phyloP scores from a whole-genome alignment of 2,888 invertebrate species.

The Cryptocephalus moraei region DNA sequence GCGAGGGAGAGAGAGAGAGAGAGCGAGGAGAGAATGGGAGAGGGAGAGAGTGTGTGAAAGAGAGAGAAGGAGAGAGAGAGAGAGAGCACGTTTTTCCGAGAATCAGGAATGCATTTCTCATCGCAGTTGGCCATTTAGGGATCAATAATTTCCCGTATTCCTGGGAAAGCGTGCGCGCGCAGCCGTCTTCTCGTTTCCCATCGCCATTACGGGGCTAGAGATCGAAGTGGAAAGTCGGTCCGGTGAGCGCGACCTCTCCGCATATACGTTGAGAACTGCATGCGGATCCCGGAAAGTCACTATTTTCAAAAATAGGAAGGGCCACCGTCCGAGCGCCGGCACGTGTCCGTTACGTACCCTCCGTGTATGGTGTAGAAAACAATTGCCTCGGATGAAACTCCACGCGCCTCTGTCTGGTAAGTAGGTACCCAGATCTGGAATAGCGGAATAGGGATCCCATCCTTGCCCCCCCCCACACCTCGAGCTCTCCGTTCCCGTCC shows the following conservation, averaged over 20 bases:
- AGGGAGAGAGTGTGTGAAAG: too few species aligned
- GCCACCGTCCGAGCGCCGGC: too few species aligned
- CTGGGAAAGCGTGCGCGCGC: slow-evolving; percentile 31
- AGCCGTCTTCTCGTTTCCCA: slow-evolving; percentile 17
- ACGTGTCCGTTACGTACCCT: slow-evolving; percentile 6
- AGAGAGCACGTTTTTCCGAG: too few species aligned
- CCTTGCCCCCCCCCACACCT: too few species aligned
- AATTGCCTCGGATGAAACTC: slow-evolving; percentile 41
- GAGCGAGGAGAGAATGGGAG: too few species aligned
- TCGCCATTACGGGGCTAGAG: slow-evolving; percentile 33
- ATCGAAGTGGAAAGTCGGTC: slow-evolving; percentile 26
- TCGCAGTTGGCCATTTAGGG: slow-evolving; percentile 21
- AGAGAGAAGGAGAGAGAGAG: too few species aligned
- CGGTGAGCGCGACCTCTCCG: slow-evolving; percentile 13
- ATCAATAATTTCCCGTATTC: slow-evolving; percentile 33
- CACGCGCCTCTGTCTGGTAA: slow-evolving; percentile 31
- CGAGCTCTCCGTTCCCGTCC: too few species aligned
- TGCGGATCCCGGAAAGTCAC: slow-evolving; percentile 20
- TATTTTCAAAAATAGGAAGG: not conserved
- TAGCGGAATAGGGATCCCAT: too few species aligned
- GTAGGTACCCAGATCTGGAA: slow-evolving; percentile 9
- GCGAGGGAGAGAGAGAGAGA: too few species aligned
- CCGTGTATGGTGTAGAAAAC: slow-evolving; percentile 40
- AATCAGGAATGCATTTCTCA: too few species aligned
- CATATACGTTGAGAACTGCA: slow-evolving; percentile 23